Evolutionary conservation across 2,113 vertebrate species (phyloP).

Genomic region (Takifugu bimaculatus): DNA sequence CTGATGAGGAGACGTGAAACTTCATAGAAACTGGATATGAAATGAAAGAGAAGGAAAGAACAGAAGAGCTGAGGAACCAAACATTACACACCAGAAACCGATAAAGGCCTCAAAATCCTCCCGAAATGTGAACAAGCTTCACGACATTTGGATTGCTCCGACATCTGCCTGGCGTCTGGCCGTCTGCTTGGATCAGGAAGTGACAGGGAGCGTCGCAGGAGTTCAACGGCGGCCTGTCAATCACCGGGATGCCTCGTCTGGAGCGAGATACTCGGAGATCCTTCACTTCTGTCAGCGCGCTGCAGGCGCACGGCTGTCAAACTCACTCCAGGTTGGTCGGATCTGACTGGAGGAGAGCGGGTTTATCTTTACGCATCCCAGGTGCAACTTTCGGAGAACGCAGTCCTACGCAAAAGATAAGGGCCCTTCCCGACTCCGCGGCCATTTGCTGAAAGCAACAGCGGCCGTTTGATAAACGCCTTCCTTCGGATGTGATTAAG

Average conservation of each 20-base stretch:
- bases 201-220: slow-evolving; percentile 15
- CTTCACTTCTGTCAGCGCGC: slow-evolving; percentile 13
- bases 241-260: slow-evolving; percentile 27
- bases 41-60: no score
- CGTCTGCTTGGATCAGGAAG: slow-evolving; percentile 34
- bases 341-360: no score
- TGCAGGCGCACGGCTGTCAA: slow-evolving; percentile 1
- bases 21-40: not conserved
- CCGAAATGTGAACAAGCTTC: not conserved
- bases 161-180: slow-evolving; percentile 34
- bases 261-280: slow-evolving; percentile 21
- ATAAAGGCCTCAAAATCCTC: not conserved
- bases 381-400: no score
- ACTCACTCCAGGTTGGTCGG: not conserved
- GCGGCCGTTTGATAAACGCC: not conserved
- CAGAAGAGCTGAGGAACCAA: not conserved
- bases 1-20: not conserved
- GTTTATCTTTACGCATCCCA: no score
- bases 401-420: not conserved
- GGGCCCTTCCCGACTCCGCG: not conserved
- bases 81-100: not conserved
- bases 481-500: not conserved
- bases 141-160: slow-evolving; percentile 22
- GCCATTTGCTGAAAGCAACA: not conserved
- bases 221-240: slow-evolving; percentile 40